These are phyloP conservation scores for Hypsibius dujardini DNA, from an alignment of 1,140 invertebrate genomes.

Conservation along the genomic window DNA sequence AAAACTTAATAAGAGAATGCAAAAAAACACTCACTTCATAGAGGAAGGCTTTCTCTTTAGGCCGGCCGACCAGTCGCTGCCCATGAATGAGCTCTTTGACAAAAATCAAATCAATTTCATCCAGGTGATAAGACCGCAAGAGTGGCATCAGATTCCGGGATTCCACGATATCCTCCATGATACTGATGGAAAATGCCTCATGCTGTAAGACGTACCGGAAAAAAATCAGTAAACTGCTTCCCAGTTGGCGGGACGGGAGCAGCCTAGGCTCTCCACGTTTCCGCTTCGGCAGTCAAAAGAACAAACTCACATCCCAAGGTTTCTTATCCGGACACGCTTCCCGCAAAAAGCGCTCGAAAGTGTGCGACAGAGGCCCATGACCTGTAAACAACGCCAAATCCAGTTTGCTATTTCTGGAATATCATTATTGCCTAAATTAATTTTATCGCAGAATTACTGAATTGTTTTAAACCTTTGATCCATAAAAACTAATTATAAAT, in stretches of 20 bases:
- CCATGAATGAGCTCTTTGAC: slow-evolving; percentile 37
- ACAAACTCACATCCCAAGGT: slow-evolving; percentile 30
- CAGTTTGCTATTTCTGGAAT: no score
- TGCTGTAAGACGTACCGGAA: slow-evolving; percentile 30
- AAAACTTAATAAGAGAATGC: background rate
- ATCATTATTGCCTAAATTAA: no score
- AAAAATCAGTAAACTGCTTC: no score
- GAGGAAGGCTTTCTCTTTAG: slow-evolving; percentile 30
- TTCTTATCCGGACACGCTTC: slow-evolving; percentile 22
- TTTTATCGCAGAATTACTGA: no score
- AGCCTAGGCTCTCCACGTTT: no score
- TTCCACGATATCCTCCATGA: slow-evolving; percentile 36
- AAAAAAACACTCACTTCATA: slow-evolving; percentile 30
- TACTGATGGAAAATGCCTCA: slow-evolving; percentile 34
- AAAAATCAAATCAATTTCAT: slow-evolving; percentile 30
- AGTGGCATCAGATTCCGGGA: slow-evolving; percentile 28
- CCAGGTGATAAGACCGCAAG: slow-evolving; percentile 28
- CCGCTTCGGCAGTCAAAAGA: background rate
- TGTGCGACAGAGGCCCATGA: slow-evolving; percentile 48
- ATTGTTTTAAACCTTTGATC: no score
- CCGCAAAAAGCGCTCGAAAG: slow-evolving; percentile 38
- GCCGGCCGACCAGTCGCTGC: slow-evolving; percentile 24
- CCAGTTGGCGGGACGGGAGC: no score
- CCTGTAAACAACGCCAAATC: slow-evolving; percentile 22
- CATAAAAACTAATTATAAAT: no score